Conservation (phyloP, 2,888 invertebrate species). For the Diploptera punctata region DNA sequence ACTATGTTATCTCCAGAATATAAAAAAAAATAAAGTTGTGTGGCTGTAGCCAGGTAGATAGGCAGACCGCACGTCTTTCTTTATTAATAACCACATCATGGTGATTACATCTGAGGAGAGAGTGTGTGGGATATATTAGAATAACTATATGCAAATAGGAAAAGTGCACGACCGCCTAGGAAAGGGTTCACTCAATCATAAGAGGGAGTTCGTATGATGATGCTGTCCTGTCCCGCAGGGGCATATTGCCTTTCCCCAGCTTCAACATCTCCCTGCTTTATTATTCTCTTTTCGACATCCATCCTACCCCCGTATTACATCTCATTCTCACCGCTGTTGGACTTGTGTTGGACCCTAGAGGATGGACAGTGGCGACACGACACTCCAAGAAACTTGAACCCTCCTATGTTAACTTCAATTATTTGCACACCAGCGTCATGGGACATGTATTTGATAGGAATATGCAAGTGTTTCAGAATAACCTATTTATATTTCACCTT, state of each 20-base stretch:
- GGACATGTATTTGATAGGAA: no score
- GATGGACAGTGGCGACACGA: constrained; percentile 1
- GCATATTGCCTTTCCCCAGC: constrained; percentile 22
- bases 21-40: no score
- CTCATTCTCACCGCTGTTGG: constrained; percentile 16
- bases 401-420: no score
- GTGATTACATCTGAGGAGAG: constrained; percentile 26
- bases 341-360: no score
- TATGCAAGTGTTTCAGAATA: no score
- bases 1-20: no score
- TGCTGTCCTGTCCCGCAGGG: constrained; percentile 14
- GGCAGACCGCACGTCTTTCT: neutral
- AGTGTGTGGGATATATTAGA: constrained; percentile 17
- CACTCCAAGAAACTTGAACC: no score
- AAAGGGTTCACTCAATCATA: constrained; percentile 29
- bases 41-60: neutral
- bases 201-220: constrained; percentile 14
- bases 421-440: no score
- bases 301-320: constrained; percentile 23
- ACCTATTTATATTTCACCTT: no score
- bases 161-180: constrained; percentile 16
- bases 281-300: constrained; percentile 31
- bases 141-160: constrained; percentile 31
- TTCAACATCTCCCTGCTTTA: constrained; percentile 18
- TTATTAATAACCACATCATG: neutral